Conservation (phyloP, 2,888 invertebrate genomes). For the Melanostoma scalare region DNA sequence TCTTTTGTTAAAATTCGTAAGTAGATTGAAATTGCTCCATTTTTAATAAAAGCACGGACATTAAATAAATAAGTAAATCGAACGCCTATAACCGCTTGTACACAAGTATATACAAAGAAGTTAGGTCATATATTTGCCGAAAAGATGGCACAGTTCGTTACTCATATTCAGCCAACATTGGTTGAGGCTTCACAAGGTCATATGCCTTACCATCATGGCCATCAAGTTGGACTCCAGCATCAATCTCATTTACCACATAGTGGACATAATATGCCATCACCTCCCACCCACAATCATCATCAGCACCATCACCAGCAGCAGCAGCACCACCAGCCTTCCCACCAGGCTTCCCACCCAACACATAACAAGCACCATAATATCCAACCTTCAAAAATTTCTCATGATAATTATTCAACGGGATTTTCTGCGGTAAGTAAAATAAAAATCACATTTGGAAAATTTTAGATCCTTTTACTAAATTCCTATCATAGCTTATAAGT, state of each 20-base stretch:
- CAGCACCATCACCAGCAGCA: slow-evolving; percentile 74
- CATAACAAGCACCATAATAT: slow-evolving; percentile 62
- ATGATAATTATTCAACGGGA: slow-evolving; percentile 45
- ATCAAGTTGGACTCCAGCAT: slow-evolving; percentile 82
- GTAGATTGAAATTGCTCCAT: not conserved
- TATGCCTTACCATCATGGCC: slow-evolving; percentile 83
- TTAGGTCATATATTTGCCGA: not conserved
- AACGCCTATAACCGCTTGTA: too few species aligned
- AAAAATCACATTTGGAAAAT: not conserved
- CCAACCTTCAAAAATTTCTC: slow-evolving; percentile 59
- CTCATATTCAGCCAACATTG: slow-evolving; percentile 84
- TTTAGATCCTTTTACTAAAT: too few species aligned
- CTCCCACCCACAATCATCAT: slow-evolving; percentile 80
- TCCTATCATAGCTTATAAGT: too few species aligned
- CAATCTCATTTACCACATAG: slow-evolving; percentile 82
- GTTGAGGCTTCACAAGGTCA: slow-evolving; percentile 84
- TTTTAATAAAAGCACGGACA: not conserved
- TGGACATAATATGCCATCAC: slow-evolving; percentile 82
- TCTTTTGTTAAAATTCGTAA: not conserved
- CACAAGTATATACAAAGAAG: not conserved
- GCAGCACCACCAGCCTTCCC: slow-evolving; percentile 63
- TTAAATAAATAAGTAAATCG: slow-evolving; percentile 1
- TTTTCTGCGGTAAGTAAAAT: slow-evolving; percentile 53
- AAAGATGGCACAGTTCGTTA: slow-evolving; percentile 85
- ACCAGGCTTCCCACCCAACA: slow-evolving; percentile 38